A percentile compares a stretch with the other conserved stretches of the same genome.
Conservation (phyloP, 37 sponge, comb jelly and placozoan species). For the Petrosia ficiformis region DNA sequence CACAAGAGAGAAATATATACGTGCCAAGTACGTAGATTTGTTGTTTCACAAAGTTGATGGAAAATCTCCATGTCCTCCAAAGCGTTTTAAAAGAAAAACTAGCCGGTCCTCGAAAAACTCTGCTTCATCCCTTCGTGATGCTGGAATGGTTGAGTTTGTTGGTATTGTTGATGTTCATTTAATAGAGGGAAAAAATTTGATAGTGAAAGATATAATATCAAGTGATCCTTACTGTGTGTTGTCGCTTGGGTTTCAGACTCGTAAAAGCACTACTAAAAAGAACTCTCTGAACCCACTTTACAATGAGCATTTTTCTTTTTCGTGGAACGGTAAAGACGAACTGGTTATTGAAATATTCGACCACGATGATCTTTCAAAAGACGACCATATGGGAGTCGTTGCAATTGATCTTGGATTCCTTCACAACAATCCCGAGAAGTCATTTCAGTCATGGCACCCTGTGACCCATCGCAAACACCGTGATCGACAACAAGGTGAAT, state of each 20-base stretch:
- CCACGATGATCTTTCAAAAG: constrained; percentile 64
- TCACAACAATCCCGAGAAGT: constrained; percentile 11
- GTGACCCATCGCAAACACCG: constrained; percentile 63
- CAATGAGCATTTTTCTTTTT: constrained; percentile 78
- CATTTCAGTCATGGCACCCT: constrained; percentile 52
- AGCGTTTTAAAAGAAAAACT: constrained; percentile 25
- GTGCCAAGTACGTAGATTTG: constrained; percentile 71
- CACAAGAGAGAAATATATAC: constrained; percentile 70
- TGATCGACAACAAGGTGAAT: constrained; percentile 64
- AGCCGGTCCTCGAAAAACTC: background rate
- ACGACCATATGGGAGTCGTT: constrained; percentile 75
- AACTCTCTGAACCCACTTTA: constrained; percentile 60
- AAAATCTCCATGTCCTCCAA: constrained; percentile 33
- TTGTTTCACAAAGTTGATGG: constrained; percentile 46
- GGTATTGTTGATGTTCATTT: constrained; percentile 67
- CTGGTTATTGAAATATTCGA: constrained; percentile 71
- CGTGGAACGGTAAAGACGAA: constrained; percentile 72
- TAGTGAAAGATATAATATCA: constrained; percentile 57
- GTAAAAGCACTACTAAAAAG: constrained; percentile 66
- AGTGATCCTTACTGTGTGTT: constrained; percentile 77
- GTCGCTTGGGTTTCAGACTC: constrained; percentile 57
- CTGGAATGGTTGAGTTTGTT: constrained; percentile 77
- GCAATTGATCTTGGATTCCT: constrained; percentile 45
- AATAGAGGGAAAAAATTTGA: constrained; percentile 44
- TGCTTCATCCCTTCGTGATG: constrained; percentile 5